Evolutionary conservation across 2,113 vertebrate genomes (phyloP).

Genomic region (Neopipo cinnamomea): DNA sequence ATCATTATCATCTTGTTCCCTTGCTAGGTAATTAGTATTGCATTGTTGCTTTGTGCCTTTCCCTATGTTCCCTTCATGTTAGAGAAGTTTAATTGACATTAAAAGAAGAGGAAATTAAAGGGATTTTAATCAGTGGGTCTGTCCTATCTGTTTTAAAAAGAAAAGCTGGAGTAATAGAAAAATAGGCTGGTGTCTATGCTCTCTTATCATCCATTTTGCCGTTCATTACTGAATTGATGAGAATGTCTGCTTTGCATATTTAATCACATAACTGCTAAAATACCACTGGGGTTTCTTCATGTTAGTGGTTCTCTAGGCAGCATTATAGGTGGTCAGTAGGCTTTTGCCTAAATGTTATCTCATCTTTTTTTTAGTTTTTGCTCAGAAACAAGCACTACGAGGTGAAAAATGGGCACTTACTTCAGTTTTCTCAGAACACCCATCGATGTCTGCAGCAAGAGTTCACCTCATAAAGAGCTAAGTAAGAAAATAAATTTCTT

Average conservation of each 20-base stretch:
- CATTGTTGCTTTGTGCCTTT: slow-evolving; percentile 60
- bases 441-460: background rate
- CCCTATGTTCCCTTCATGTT: slow-evolving; percentile 57
- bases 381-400: background rate
- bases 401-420: background rate
- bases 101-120: slow-evolving; percentile 61
- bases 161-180: slow-evolving; percentile 47
- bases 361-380: background rate
- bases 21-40: slow-evolving; percentile 69
- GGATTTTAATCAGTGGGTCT: slow-evolving; percentile 63
- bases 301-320: background rate
- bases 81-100: slow-evolving; percentile 63
- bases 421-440: background rate
- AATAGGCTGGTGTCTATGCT: slow-evolving; percentile 37
- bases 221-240: slow-evolving; percentile 50
- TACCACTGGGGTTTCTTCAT: background rate
- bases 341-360: background rate
- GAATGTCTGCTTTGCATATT: slow-evolving; percentile 55
- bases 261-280: slow-evolving; percentile 32
- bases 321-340: background rate
- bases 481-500: background rate
- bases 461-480: background rate
- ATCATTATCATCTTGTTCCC: slow-evolving; percentile 68
- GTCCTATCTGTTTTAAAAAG: slow-evolving; percentile 48
- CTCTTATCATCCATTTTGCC: slow-evolving; percentile 28